These are phyloP conservation scores for Pheucticus melanocephalus DNA, from an alignment of 2,113 vertebrate genomes.

Conservation along the genomic window DNA sequence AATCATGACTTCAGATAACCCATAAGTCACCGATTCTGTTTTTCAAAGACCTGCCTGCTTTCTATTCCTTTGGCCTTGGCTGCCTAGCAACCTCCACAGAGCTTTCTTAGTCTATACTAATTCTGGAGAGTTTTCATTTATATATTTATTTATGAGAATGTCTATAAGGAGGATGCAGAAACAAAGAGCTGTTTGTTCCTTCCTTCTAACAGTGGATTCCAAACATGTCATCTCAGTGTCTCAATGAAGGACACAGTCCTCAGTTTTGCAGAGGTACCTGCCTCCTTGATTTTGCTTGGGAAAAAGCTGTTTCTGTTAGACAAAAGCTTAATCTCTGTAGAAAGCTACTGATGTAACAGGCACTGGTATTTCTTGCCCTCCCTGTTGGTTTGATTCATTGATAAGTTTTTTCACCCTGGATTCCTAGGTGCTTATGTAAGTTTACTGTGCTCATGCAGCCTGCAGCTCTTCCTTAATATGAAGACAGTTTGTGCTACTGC, in stretches of 20 bases:
- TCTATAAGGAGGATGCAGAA: background rate
- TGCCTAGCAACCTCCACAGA: constrained; percentile 72
- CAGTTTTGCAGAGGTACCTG: background rate
- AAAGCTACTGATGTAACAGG: background rate
- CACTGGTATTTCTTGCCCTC: background rate
- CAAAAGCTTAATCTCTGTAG: background rate
- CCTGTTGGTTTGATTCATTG: background rate
- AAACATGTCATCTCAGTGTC: background rate
- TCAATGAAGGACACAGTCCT: background rate
- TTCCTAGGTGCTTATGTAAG: background rate
- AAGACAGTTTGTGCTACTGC: background rate
- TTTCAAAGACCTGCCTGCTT: constrained; percentile 32
- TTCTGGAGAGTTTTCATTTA: constrained; percentile 48
- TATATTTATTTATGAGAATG: constrained; percentile 33
- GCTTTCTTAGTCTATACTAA: constrained; percentile 61
- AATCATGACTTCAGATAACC: constrained; percentile 34
- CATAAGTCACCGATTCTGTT: constrained; percentile 37
- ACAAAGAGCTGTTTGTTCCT: constrained; percentile 21
- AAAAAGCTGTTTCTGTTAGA: background rate
- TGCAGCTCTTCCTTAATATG: background rate
- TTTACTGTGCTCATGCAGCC: background rate
- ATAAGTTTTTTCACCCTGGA: background rate
- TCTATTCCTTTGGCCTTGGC: constrained; percentile 48
- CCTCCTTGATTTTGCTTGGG: background rate
- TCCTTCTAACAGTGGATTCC: background rate